Base-by-base conservation (phyloP, 2,113 vertebrate genomes). In the Isurus oxyrinchus region DNA sequence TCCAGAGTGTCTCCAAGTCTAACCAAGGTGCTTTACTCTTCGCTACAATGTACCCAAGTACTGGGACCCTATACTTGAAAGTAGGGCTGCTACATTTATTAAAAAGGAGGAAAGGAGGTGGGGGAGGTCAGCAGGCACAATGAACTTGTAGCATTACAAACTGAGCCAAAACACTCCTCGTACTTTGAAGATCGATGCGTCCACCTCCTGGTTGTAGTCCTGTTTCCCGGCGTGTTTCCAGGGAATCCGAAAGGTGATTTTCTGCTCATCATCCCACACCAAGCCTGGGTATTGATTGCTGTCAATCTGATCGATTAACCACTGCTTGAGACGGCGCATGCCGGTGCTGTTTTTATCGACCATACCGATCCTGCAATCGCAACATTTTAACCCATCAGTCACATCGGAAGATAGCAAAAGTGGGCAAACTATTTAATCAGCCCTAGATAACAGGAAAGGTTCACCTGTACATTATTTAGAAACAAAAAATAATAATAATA, bases 201-300 rank as follows among this genome's bases (percentile, higher is more conserved):
- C 99, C 96, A 99, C 98, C 97, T 99, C 99, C 97, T 99, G 99
- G 96, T 99, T 99, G 96, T 99, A 99, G 96, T 99, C 99, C 97
- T 99, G 99, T 96, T 99, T 99, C 2, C 99, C 99, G 0, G 99
- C 99, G 0, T 99, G 99, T 96, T 99, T 99, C 99, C 99, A 99
- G 0, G 99, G 99, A 97, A 99, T 99, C n/a, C 99, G 98, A 97
- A 99, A 99, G 98, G 99, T 98, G 55, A 97, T 98, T 96, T 98
- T 98, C 93, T 97, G 98, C 0, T 99, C 99, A 0, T 98, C 99
- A 94, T 99, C 99, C 99, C 99, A 99, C 87, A 98, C 97, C 76
- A 99, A 98, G 0, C 99, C 99, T 0, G 98, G 98, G 97, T 99
- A 99, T 96, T 98, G 97, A 14, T 88, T 97, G 0, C 99, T 99